phyloP scores from a whole-genome alignment of 2,888 invertebrate species.

The Amiota communis region DNA sequence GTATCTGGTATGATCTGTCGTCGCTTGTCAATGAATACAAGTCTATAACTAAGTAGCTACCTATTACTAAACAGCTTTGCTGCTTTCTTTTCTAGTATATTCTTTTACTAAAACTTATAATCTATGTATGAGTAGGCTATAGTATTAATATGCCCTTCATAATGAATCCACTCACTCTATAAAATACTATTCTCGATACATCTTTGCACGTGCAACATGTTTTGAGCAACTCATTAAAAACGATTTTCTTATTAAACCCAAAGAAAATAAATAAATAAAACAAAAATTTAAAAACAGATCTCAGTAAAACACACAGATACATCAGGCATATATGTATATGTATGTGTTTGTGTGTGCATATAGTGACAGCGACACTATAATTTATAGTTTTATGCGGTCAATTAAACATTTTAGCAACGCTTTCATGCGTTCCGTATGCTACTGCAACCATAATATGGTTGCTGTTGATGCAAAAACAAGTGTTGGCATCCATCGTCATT shows the following conservation, averaged over 20 bases:
- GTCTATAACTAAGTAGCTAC: too few relatives aligned
- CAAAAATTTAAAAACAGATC: slow-evolving; percentile 6
- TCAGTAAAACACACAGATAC: slow-evolving; percentile 9
- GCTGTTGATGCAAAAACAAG: background rate
- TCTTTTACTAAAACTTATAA: too few relatives aligned
- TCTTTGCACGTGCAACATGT: slow-evolving; percentile 3
- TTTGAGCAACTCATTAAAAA: slow-evolving; percentile 27
- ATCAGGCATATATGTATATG: background rate
- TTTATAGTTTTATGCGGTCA: slow-evolving; percentile 55
- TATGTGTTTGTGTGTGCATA: slow-evolving; percentile 1
- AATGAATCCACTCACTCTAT: too few relatives aligned
- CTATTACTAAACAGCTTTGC: too few relatives aligned
- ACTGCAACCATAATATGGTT: background rate
- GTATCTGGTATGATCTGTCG: too few relatives aligned
- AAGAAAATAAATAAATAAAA: background rate
- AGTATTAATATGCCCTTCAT: too few relatives aligned
- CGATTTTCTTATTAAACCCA: slow-evolving; percentile 27
- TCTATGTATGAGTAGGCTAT: too few relatives aligned
- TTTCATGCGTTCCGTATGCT: slow-evolving; percentile 31
- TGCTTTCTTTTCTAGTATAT: too few relatives aligned
- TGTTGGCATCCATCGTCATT: slow-evolving; percentile 23
- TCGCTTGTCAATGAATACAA: too few relatives aligned
- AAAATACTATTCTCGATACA: background rate
- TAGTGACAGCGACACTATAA: slow-evolving; percentile 35
- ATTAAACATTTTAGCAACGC: slow-evolving; percentile 53